Evolutionary conservation across 2,113 vertebrate species (phyloP).

Genomic region (Daboia siamensis): DNA sequence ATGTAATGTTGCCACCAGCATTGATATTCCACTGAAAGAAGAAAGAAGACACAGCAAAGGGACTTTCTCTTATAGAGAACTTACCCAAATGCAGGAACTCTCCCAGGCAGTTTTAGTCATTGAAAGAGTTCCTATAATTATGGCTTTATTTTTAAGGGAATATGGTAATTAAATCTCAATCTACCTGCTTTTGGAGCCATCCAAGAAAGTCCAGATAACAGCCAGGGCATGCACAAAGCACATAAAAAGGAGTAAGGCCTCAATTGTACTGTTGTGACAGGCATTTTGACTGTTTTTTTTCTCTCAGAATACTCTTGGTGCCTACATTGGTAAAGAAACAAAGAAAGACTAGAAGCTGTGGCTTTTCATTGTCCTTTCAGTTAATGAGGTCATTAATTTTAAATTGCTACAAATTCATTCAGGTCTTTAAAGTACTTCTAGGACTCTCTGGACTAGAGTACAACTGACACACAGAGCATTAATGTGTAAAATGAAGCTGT

Average conservation of each 20-base stretch:
- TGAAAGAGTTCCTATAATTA: neutral
- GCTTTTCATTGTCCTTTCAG: neutral
- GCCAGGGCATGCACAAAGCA: neutral
- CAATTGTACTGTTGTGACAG: neutral
- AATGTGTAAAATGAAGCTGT: constrained; percentile 55
- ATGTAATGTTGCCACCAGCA: neutral
- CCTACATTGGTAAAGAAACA: neutral
- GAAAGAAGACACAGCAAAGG: neutral
- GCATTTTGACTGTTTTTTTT: neutral
- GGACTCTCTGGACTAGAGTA: neutral
- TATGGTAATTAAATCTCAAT: neutral
- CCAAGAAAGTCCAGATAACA: neutral
- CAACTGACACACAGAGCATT: constrained; percentile 26
- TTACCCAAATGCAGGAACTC: neutral
- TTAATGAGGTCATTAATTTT: constrained; percentile 33
- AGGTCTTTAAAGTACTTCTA: constrained; percentile 14
- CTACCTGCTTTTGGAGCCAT: neutral
- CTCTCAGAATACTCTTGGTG: neutral
- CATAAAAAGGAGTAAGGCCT: neutral
- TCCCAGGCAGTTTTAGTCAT: neutral
- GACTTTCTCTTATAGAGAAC: neutral
- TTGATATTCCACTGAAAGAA: neutral
- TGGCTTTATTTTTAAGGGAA: neutral
- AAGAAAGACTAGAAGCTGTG: neutral
- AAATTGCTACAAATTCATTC: constrained; percentile 7